Conservation (phyloP, 2,113 vertebrate species). For the Brachirus orientalis region DNA sequence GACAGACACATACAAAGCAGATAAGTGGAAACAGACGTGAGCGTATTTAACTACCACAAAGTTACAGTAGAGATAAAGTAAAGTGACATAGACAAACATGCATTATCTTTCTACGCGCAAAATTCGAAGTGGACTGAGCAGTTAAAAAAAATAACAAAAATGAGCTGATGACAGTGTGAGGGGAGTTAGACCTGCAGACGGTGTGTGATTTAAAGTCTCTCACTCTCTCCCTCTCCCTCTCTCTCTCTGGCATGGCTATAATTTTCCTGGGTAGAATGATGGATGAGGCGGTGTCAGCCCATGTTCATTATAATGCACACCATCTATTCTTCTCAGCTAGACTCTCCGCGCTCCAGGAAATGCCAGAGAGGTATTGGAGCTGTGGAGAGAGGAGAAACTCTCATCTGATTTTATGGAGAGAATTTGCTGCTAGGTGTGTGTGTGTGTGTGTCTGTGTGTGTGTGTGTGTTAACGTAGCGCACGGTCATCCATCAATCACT, state of each 20-base stretch:
- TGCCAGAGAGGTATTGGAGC: slow-evolving; percentile 74
- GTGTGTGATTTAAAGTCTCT: slow-evolving; percentile 70
- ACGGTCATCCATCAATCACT: slow-evolving; percentile 75
- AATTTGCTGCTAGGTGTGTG: slow-evolving; percentile 68
- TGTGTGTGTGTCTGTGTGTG: too few species aligned
- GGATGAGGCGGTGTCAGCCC: slow-evolving; percentile 83
- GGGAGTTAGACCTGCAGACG: slow-evolving; percentile 57
- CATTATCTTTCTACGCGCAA: slow-evolving; percentile 12
- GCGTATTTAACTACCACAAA: background rate
- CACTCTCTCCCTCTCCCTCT: slow-evolving; percentile 33
- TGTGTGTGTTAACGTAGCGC: slow-evolving; percentile 58
- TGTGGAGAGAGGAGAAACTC: slow-evolving; percentile 61
- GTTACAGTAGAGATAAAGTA: slow-evolving; percentile 16
- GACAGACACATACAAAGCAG: background rate
- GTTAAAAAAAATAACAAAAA: slow-evolving; percentile 57
- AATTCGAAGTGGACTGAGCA: slow-evolving; percentile 42
- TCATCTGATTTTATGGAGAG: slow-evolving; percentile 72
- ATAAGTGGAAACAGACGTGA: background rate
- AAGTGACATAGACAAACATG: slow-evolving; percentile 47
- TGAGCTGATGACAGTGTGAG: slow-evolving; percentile 57
- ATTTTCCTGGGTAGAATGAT: slow-evolving; percentile 84
- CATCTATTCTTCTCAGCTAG: slow-evolving; percentile 83
- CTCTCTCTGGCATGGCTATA: slow-evolving; percentile 74
- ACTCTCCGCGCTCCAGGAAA: slow-evolving; percentile 81
- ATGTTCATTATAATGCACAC: slow-evolving; percentile 86